Evolutionary conservation across 2,888 invertebrate genomes (phyloP).

Genomic region (Nymphalis polychloros): DNA sequence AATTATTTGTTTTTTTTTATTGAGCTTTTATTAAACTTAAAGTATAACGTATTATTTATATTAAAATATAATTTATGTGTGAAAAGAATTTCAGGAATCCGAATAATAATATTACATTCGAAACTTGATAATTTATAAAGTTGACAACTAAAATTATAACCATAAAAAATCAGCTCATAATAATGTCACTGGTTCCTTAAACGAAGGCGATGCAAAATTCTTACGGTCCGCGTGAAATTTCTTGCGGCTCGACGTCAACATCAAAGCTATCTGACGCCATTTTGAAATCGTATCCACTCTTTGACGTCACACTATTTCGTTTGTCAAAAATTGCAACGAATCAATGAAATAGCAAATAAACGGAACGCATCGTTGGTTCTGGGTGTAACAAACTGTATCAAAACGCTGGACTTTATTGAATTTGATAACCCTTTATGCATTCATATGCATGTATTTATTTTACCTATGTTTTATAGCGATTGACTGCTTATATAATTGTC

Average conservation of each 20-base stretch:
- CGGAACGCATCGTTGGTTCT: conserved; percentile 19
- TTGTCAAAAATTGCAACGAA: conserved; percentile 18
- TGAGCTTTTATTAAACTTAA: too few relatives aligned
- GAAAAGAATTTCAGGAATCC: too few relatives aligned
- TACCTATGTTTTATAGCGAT: not conserved
- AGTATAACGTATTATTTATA: too few relatives aligned
- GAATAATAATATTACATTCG: too few relatives aligned
- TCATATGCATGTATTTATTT: not conserved
- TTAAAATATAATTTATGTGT: too few relatives aligned
- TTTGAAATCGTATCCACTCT: not conserved
- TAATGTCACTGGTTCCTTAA: not conserved
- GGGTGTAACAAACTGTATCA: conserved; percentile 25
- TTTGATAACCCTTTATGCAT: conserved; percentile 13
- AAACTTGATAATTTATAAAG: too few relatives aligned
- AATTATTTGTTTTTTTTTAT: too few relatives aligned
- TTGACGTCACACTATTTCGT: conserved; percentile 9
- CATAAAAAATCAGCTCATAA: too few relatives aligned
- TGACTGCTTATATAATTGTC: not conserved
- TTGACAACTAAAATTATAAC: too few relatives aligned
- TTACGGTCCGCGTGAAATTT: not conserved
- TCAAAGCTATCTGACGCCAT: not conserved
- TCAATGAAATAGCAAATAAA: conserved; percentile 18
- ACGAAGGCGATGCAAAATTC: conserved; percentile 2
- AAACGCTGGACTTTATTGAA: conserved; percentile 19
- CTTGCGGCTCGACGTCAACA: not conserved